Evolutionary conservation across 1,140 invertebrate species (phyloP), one percentile per base, ranked within the genome.

Genomic region (Dreissena rostriformis): DNA sequence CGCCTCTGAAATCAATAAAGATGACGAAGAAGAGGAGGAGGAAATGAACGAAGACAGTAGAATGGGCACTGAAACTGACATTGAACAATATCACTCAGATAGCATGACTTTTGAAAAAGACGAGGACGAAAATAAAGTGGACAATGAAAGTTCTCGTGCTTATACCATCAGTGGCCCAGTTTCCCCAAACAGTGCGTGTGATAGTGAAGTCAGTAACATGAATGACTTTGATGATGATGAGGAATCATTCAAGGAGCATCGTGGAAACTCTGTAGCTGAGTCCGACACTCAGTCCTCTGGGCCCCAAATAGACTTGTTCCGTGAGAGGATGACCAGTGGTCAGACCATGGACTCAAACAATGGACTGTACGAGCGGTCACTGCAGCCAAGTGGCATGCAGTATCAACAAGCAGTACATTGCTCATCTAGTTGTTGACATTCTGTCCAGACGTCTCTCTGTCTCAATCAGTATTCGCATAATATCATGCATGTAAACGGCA

Each of bases 51-150:
- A 39, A 8, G 39, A 39, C 39, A 39, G 39, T 39, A 39, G 39
- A 39, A 5, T 39, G 39, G 39, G 39, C 39, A 39, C 39, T 39
- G 39, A 39, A 39, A 39, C 39, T 5, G 39, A 39, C 39, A 39
- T 39, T 39, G 39, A 39, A 39, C 39, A 39, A 39, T 39, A 39
- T 39, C 39, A 39, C 39, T 39, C 39, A 39, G 39, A 39, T 39
- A 39, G 39, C 39, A 39, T 39, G 39, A 39, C 39, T 39, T 39
- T 39, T 80, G 63, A 75, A 26, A 80, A 73, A 80, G 63, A 29
- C 57, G 74, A 71, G 29, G 39, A 39, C 39, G 57, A 19, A n/a
- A n/a, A 19, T 61, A 24, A 19, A 61, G 57, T 24, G 2, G 57
- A 61, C 2, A 11, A 61, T n/a, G 17, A n/a, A 61, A 61, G 22